Conservation (phyloP, 1,140 invertebrate genomes). For the Zaprionus capensis region DNA sequence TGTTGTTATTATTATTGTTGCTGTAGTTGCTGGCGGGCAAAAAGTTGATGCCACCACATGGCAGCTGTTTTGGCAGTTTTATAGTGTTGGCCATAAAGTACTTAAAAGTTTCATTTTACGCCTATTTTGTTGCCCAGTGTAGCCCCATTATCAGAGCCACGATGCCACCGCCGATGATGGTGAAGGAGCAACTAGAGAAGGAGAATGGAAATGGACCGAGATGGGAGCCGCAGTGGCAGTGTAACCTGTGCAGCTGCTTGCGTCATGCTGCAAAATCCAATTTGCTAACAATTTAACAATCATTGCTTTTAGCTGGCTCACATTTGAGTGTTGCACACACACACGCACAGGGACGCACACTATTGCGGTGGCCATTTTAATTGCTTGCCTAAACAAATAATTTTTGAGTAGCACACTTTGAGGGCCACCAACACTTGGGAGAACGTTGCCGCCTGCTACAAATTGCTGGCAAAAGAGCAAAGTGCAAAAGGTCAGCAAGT, state of each 20-base stretch:
- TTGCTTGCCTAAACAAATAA: constrained; percentile 80
- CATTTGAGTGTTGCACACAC: constrained; percentile 43
- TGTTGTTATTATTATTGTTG: constrained; percentile 33
- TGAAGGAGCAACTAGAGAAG: background rate
- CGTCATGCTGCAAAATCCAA: constrained; percentile 63
- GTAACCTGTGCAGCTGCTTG: constrained; percentile 40
- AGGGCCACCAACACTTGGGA: constrained; percentile 32
- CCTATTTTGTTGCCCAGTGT: constrained; percentile 71
- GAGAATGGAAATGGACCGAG: background rate
- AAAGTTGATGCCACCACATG: constrained; percentile 74
- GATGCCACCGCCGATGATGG: constrained; percentile 39
- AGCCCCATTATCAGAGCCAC: constrained; percentile 63
- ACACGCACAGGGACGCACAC: constrained; percentile 14
- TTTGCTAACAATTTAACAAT: constrained; percentile 80
- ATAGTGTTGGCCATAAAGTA: constrained; percentile 81
- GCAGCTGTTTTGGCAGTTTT: constrained; percentile 75
- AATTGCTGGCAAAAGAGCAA: constrained; percentile 61
- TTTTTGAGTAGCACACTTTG: constrained; percentile 66
- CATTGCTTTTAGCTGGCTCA: constrained; percentile 65
- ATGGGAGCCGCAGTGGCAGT: constrained; percentile 9
- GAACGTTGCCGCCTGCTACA: constrained; percentile 33
- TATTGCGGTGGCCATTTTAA: constrained; percentile 69
- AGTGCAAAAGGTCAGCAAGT: constrained; percentile 47
- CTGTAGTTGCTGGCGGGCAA: constrained; percentile 57
- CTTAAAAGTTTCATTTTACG: constrained; percentile 84